Evolutionary conservation across 2,888 invertebrate species (phyloP).

Genomic region (Nebria salina): DNA sequence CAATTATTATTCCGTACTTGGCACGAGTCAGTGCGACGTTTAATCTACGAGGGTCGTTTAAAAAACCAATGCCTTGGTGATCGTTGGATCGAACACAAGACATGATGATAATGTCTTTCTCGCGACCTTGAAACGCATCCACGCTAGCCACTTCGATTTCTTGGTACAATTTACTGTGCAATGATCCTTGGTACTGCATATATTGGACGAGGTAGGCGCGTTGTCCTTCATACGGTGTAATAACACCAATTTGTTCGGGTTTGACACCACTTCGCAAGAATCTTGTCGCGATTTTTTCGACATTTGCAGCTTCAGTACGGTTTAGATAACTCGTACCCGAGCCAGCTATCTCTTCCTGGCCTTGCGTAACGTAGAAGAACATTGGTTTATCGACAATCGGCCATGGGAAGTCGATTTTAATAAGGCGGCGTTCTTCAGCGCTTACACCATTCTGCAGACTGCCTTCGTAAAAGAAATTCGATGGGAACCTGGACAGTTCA

Average conservation of each 20-base stretch:
- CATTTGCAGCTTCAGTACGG: slow-evolving; percentile 97
- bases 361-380: slow-evolving; percentile 98
- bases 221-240: slow-evolving; percentile 99
- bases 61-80: slow-evolving; percentile 98
- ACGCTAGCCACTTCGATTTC: slow-evolving; percentile 99
- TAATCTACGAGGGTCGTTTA: slow-evolving; percentile 96
- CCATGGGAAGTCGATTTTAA: slow-evolving; percentile 97
- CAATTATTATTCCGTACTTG: slow-evolving; percentile 96
- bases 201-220: slow-evolving; percentile 96
- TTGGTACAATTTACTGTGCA: slow-evolving; percentile 96
- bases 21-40: slow-evolving; percentile 98
- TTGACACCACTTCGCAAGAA: slow-evolving; percentile 95
- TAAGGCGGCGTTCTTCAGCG: slow-evolving; percentile 90
- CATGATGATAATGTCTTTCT: slow-evolving; percentile 99
- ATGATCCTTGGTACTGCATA: slow-evolving; percentile 98
- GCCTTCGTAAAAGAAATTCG: slow-evolving; percentile 99
- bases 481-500: slow-evolving; percentile 95
- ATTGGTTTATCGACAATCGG: slow-evolving; percentile 95
- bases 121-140: slow-evolving; percentile 98
- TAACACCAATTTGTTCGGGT: slow-evolving; percentile 98
- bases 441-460: slow-evolving; percentile 99
- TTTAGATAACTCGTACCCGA: slow-evolving; percentile 99
- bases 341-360: slow-evolving; percentile 98
- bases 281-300: slow-evolving; percentile 96
- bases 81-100: slow-evolving; percentile 99